Conservation (phyloP, 2,888 invertebrate species). For the Sarcophaga subvicina region DNA sequence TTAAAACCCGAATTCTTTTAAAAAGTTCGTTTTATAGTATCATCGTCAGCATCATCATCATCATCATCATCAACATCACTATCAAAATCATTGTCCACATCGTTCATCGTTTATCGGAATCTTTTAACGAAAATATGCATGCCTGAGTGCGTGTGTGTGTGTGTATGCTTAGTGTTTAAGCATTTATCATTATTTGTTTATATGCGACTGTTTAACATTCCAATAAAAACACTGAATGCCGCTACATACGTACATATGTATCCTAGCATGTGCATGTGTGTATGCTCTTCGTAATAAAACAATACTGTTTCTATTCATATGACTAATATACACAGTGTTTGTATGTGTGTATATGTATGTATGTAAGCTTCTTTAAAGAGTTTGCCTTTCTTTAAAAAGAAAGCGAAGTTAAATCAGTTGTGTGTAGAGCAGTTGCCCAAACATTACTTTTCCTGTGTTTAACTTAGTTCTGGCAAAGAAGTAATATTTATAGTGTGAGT, state of each 20-base stretch:
- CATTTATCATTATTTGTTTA: conserved; percentile 81
- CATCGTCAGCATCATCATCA: conserved; percentile 44
- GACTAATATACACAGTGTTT: not conserved
- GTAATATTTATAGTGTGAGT: conserved; percentile 37
- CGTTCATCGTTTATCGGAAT: conserved; percentile 52
- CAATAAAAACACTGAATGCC: conserved; percentile 73
- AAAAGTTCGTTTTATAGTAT: conserved; percentile 58
- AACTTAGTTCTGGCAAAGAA: not conserved
- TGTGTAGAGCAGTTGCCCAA: not conserved
- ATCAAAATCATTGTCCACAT: conserved; percentile 13
- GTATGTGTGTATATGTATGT: conserved; percentile 2
- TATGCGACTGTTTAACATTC: conserved; percentile 80
- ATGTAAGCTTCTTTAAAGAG: not conserved
- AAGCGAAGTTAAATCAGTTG: not conserved
- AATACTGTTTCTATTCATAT: no score
- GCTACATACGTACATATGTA: conserved; percentile 4
- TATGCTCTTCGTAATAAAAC: not conserved
- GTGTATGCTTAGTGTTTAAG: conserved; percentile 69
- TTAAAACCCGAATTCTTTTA: conserved; percentile 60
- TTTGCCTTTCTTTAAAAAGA: not conserved
- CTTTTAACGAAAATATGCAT: conserved; percentile 47
- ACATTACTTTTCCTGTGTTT: conserved; percentile 16
- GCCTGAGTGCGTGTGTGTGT: conserved; percentile 12
- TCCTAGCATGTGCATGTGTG: not conserved
- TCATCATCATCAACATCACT: conserved; percentile 20